Evolutionary conservation across 2,797 vertebrate species (phyloP), one percentile per base, ranked within the genome.

Genomic region (Pygocentrus nattereri): DNA sequence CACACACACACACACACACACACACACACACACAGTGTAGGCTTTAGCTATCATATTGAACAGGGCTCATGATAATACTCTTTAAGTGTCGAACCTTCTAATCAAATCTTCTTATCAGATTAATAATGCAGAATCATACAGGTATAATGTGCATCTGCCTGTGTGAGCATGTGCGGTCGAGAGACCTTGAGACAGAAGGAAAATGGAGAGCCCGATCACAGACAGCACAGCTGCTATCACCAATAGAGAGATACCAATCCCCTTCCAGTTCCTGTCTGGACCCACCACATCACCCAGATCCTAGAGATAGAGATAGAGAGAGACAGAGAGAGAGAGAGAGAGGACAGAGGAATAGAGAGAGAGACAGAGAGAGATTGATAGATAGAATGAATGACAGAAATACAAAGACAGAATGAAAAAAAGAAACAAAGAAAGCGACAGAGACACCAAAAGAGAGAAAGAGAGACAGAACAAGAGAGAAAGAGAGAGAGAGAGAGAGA

Each of bases 161-260:
- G n/a, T 44, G 2, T 23, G n/a, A 18, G 27, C 1, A 64, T 5
- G 13, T 54, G 59, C 52, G 41, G 18, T 59, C 27, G 15, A 69
- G 30, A 81, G 25, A 93, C 94, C 91, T 91, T 89, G 92, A 2
- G 94, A 94, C 56, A 95, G 91, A 49, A 95, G 87, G 44, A 93
- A 84, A 52, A 95, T 95, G 84, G 94, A 89, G 3, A 94, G 86
- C 65, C 93, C 92, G 6, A 95, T 95, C 54, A 94, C 79, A 0
- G 93, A 95, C 19, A 94, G 88, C 38, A 94, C 90, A 27, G 90
- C 41, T 13, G 87, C 3, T 21, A 95, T 94, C 47, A 95, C 93
- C 87, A 95, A 85, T 73, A 95, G 88, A 84, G 94, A 94, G 85
- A 95, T 95, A 50, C 83, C 92, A 12, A 95, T 94, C 10, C 94